Evolutionary conservation across 2,888 invertebrate species (phyloP), one percentile per base, ranked within the genome.

Genomic region (Carterocephalus palaemon): DNA sequence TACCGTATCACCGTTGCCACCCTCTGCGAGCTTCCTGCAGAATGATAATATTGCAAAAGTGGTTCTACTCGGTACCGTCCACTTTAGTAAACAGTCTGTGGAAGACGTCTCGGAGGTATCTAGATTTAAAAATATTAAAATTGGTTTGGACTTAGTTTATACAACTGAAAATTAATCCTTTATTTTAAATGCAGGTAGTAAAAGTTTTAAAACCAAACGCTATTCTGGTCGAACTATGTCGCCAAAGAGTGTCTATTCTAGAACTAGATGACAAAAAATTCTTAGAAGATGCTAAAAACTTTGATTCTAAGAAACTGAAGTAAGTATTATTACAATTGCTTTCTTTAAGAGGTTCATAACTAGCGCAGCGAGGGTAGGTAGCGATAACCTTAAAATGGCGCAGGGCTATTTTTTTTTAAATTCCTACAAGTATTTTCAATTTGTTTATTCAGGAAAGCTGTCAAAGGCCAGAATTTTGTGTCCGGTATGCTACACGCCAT

Each of bases 401-500:
- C n/a, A n/a, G n/a, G n/a, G n/a, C n/a, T 9, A 28, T 15, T 6
- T 29, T 29, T n/a, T 8, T 42, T 19, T 7, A 15, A 20, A 20
- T 6, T 7, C 3, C n/a, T 32, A 3, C 26, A 19, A 29, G 6
- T 38, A n/a, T 2, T 26, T 24, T 15, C 2, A 16, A 28, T 6
- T 4, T n/a, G 6, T 19, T 20, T 20, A 2, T 48, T 7, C 53
- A 85, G 86, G 51, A 58, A 78, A 48, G 80, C 84, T 23, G 76
- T 85, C 2, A 84, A 80, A 61, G 85, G 83, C 1, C 82, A 86
- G 57, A 75, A 69, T 24, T 69, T 85, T 36, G 80, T 75, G 4
- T 80, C 85, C 20, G 86, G 86, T 2, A 79, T 85, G 79, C 57
- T 86, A 28, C 86, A 86, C 46, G 83, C 83, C 3, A 85, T 86